phyloP scores from a whole-genome alignment of 2,888 invertebrate genomes.

The Acanthacorydalis orientalis region DNA sequence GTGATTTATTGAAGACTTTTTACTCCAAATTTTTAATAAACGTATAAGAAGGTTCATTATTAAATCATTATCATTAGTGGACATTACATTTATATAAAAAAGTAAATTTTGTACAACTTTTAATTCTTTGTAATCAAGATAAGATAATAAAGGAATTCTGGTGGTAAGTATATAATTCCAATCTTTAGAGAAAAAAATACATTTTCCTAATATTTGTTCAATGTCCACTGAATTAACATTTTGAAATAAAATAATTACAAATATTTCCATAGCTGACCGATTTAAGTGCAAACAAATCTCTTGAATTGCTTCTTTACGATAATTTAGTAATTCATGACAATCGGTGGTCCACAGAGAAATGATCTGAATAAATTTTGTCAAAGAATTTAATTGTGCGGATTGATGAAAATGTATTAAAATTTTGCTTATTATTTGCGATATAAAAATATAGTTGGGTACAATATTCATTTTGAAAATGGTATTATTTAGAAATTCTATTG shows the following conservation, averaged over 20 bases:
- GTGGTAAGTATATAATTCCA: conserved; percentile 51
- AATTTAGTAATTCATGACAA: conserved; percentile 21
- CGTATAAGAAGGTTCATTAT: conserved; percentile 19
- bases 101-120: conserved; percentile 36
- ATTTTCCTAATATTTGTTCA: conserved; percentile 30
- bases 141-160: conserved; percentile 40
- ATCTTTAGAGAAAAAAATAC: conserved; percentile 30
- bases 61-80: conserved; percentile 17
- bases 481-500: conserved; percentile 41
- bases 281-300: conserved; percentile 36
- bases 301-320: conserved; percentile 30
- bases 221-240: conserved; percentile 10
- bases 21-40: conserved; percentile 50
- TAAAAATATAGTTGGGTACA: conserved; percentile 21
- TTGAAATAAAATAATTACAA: conserved; percentile 38
- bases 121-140: conserved; percentile 25
- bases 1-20: conserved; percentile 41
- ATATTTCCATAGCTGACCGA: conserved; percentile 37
- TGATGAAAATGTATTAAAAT: conserved; percentile 37
- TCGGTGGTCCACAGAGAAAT: conserved; percentile 33
- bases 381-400: conserved; percentile 25
- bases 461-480: conserved; percentile 5
- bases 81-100: conserved; percentile 34
- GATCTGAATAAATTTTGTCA: conserved; percentile 35
- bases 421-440: conserved; percentile 43